Evolutionary conservation across 1,140 invertebrate genomes (phyloP).

Genomic region (Dermatophagoides farinae): DNA sequence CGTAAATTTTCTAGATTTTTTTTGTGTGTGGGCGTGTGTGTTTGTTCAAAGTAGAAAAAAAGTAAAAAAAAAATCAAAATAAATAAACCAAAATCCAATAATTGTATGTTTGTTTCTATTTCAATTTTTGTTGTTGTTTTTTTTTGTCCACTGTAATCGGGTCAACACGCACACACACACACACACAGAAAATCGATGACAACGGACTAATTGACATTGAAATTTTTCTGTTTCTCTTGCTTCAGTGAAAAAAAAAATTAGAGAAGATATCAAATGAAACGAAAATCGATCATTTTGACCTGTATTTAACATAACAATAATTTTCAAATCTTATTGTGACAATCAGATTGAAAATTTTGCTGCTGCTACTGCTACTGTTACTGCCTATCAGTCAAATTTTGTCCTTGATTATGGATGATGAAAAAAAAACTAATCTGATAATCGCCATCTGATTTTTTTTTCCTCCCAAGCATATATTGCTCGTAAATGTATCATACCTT

Average conservation of each 20-base stretch:
- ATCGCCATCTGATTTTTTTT: neutral
- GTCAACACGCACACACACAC: no score
- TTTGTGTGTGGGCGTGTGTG: neutral
- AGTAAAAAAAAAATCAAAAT: neutral
- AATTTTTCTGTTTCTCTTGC: no score
- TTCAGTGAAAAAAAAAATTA: no score
- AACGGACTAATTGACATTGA: no score
- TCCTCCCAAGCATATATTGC: no score
- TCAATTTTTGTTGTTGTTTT: neutral
- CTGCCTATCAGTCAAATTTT: neutral
- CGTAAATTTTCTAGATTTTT: conserved; percentile 1
- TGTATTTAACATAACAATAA: no score
- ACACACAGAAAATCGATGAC: no score
- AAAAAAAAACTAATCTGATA: neutral
- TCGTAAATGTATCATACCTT: neutral
- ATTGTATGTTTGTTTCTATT: neutral
- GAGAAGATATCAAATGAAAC: no score
- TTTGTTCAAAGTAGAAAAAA: neutral
- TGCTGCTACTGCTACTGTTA: neutral
- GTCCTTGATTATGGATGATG: neutral
- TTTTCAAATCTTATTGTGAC: neutral
- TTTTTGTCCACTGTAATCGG: neutral
- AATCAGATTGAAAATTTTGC: neutral
- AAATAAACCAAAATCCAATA: neutral
- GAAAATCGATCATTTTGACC: no score